A percentile compares a stretch with the other conserved stretches of the same genome.
Conservation (phyloP, 2,797 vertebrate genomes). For the Amazonetta brasiliensis region DNA sequence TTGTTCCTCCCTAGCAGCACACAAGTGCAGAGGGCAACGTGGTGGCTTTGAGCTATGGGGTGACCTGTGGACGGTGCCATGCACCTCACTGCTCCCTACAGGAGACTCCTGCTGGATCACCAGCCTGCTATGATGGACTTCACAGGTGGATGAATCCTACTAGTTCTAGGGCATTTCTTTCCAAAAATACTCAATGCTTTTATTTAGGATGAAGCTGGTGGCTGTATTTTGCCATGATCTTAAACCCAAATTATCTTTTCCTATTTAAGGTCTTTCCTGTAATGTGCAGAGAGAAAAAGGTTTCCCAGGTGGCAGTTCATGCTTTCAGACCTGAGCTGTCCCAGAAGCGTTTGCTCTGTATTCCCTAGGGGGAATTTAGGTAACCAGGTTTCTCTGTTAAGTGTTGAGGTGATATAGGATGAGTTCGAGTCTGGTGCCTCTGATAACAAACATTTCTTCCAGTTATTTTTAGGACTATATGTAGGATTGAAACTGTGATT, state of each 20-base stretch:
- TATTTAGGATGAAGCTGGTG: background rate
- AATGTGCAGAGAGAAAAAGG: background rate
- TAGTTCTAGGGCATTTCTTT: background rate
- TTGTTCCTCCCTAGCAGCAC: background rate
- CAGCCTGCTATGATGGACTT: background rate
- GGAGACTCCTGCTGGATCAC: background rate
- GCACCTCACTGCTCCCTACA: background rate
- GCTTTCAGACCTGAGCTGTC: background rate
- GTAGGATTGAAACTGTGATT: background rate
- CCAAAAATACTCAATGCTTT: background rate
- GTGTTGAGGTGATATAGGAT: background rate
- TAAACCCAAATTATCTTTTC: background rate
- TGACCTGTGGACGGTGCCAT: rapidly evolving
- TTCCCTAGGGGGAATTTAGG: background rate
- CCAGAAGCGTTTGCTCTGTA: background rate
- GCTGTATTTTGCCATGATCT: background rate
- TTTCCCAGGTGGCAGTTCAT: background rate
- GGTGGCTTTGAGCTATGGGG: background rate
- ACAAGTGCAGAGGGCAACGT: rapidly evolving
- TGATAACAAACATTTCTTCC: background rate
- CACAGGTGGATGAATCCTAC: background rate
- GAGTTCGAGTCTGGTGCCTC: background rate
- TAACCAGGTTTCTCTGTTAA: background rate
- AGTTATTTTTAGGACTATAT: background rate
- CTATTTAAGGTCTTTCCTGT: background rate